Conservation (phyloP, 2,113 vertebrate species). For the Hippolais icterina region DNA sequence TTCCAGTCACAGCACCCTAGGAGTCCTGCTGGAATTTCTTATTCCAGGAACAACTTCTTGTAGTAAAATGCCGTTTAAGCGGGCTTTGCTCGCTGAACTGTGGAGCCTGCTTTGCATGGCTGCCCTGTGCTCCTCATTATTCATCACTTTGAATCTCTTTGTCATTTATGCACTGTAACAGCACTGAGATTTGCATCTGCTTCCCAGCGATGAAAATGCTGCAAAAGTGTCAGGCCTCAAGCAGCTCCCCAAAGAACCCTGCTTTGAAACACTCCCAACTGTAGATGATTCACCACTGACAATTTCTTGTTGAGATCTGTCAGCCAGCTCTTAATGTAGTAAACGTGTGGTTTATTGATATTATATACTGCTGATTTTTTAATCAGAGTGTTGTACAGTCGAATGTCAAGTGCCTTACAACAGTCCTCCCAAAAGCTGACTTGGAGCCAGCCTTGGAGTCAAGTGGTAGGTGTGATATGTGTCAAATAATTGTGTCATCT, state of each 20-base stretch:
- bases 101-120: not conserved
- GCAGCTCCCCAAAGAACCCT: not conserved
- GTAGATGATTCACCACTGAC: conserved; percentile 42
- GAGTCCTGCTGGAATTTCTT: not conserved
- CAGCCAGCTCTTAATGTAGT: not conserved
- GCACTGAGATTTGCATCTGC: conserved; percentile 21
- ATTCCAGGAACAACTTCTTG: not conserved
- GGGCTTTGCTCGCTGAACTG: not conserved
- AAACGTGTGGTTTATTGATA: conserved; percentile 20
- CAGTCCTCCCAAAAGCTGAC: conserved; percentile 34
- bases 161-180: conserved; percentile 10
- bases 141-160: conserved; percentile 21
- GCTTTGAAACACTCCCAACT: not conserved
- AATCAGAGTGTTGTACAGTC: conserved; percentile 1
- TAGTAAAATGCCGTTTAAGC: not conserved
- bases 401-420: conserved; percentile 6
- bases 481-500: not conserved
- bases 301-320: conserved; percentile 19
- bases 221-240: not conserved
- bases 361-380: conserved; percentile 16
- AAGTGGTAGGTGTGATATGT: conserved; percentile 31
- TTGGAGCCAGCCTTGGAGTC: conserved; percentile 17
- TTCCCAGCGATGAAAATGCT: not conserved
- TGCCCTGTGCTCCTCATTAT: conserved; percentile 32
- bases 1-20: not conserved